Percentiles rank a stretch among this genome's conserved stretches.
These are phyloP conservation scores for Vimba vimba DNA, from an alignment of 2,113 vertebrate species.

Conservation along the genomic window DNA sequence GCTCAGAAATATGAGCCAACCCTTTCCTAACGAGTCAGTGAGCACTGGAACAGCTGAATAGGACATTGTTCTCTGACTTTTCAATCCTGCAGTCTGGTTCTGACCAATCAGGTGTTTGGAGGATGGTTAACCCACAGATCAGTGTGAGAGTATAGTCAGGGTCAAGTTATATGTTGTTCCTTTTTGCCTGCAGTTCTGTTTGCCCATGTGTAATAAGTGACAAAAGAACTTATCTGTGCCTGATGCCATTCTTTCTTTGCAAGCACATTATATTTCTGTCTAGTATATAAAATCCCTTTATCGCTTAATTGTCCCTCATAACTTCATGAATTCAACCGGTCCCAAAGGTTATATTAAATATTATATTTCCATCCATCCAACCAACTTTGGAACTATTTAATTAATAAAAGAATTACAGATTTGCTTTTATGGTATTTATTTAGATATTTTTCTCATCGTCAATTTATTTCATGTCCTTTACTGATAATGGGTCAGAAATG, in stretches of 20 bases:
- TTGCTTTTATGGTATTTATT: not conserved
- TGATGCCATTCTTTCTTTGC: not conserved
- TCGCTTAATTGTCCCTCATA: no score
- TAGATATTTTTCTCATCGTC: not conserved
- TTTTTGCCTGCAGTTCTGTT: not conserved
- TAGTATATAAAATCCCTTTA: not conserved
- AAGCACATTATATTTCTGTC: not conserved
- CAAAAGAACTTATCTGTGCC: not conserved
- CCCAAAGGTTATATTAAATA: not conserved
- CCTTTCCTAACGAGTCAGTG: conserved; percentile 57
- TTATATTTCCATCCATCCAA: no score
- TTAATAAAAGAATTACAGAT: not conserved
- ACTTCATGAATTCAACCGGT: not conserved
- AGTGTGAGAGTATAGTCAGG: not conserved
- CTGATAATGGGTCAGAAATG: not conserved
- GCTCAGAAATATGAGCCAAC: conserved; percentile 8
- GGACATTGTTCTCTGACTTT: conserved; percentile 8
- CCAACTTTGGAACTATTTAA: no score
- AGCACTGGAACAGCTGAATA: conserved; percentile 45
- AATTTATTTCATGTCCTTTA: not conserved
- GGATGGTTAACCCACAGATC: not conserved
- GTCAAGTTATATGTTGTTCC: not conserved
- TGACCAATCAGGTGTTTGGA: conserved; percentile 2
- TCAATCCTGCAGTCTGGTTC: conserved; percentile 6
- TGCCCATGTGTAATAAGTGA: not conserved